Evolutionary conservation across 2,888 invertebrate genomes (phyloP).

Genomic region (Gnatocerus cornutus): DNA sequence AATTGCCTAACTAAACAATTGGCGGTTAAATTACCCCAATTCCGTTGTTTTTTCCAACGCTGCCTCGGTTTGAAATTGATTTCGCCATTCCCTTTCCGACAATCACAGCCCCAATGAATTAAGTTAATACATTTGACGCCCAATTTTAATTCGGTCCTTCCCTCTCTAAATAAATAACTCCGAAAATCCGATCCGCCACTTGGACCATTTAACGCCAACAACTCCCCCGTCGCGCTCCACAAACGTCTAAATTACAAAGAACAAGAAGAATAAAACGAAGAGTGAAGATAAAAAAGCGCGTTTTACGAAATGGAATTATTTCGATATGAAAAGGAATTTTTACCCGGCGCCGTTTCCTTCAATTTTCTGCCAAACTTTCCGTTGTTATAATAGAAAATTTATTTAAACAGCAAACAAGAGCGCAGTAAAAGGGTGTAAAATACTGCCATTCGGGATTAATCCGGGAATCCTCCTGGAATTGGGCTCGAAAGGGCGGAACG

Average conservation of each 20-base stretch:
- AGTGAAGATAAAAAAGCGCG: neutral
- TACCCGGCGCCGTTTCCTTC: constrained; percentile 1
- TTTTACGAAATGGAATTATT: constrained; percentile 14
- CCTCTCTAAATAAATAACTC: too few relatives aligned
- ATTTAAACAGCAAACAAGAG: constrained; percentile 42
- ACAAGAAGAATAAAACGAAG: constrained; percentile 4
- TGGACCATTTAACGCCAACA: too few relatives aligned
- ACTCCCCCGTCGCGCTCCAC: constrained; percentile 2
- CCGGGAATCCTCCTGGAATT: constrained; percentile 33
- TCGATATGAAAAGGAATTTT: constrained; percentile 6
- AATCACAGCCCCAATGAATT: too few relatives aligned
- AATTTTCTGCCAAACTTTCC: constrained; percentile 21
- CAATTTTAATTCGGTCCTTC: too few relatives aligned
- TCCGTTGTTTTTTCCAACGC: too few relatives aligned
- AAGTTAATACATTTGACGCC: too few relatives aligned
- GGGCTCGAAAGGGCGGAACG: constrained; percentile 17
- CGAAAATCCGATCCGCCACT: too few relatives aligned
- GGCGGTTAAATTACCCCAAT: too few relatives aligned
- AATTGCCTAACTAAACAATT: neutral
- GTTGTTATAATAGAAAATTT: constrained; percentile 35
- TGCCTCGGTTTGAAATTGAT: too few relatives aligned
- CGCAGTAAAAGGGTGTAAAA: constrained; percentile 40
- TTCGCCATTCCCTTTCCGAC: too few relatives aligned
- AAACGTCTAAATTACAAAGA: constrained; percentile 3
- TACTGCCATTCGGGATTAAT: constrained; percentile 37